These are phyloP conservation scores for Idris sp. DNA, from an alignment of 1,140 invertebrate species.

Conservation along the genomic window DNA sequence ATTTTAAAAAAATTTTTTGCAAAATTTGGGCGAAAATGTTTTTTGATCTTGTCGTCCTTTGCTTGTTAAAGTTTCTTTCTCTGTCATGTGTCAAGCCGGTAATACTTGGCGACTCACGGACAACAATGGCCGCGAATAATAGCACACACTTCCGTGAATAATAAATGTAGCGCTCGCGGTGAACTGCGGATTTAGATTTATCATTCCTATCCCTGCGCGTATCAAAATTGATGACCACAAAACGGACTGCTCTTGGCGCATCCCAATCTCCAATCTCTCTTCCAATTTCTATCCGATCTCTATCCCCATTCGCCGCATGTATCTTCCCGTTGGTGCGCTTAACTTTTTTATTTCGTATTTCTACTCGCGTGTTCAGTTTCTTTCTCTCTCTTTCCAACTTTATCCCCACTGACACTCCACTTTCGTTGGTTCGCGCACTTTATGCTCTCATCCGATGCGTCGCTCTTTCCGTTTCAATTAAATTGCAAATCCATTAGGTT, in stretches of 20 bases:
- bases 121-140: conserved; percentile 40
- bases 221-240: conserved; percentile 53
- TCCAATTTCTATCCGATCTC: conserved; percentile 38
- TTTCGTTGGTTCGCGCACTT: conserved; percentile 12
- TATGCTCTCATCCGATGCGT: conserved; percentile 39
- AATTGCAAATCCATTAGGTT: conserved; percentile 52
- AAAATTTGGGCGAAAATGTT: conserved; percentile 24
- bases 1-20: too few species aligned
- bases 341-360: conserved; percentile 30
- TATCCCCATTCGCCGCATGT: not conserved
- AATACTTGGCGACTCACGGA: conserved; percentile 6
- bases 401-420: not conserved
- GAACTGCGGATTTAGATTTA: conserved; percentile 41
- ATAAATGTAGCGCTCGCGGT: conserved; percentile 30
- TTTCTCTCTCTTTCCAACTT: too few species aligned
- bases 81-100: not conserved
- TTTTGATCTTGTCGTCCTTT: conserved; percentile 6
- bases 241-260: conserved; percentile 28
- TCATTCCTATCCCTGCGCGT: conserved; percentile 16
- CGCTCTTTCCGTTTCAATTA: conserved; percentile 56
- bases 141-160: conserved; percentile 37
- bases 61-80: not conserved
- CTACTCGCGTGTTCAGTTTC: not conserved
- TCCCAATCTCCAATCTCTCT: conserved; percentile 38
- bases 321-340: conserved; percentile 19